These are phyloP conservation scores for Rambutsinella grinnellia DNA, from an alignment of 2,888 invertebrate genomes.

Conservation along the genomic window DNA sequence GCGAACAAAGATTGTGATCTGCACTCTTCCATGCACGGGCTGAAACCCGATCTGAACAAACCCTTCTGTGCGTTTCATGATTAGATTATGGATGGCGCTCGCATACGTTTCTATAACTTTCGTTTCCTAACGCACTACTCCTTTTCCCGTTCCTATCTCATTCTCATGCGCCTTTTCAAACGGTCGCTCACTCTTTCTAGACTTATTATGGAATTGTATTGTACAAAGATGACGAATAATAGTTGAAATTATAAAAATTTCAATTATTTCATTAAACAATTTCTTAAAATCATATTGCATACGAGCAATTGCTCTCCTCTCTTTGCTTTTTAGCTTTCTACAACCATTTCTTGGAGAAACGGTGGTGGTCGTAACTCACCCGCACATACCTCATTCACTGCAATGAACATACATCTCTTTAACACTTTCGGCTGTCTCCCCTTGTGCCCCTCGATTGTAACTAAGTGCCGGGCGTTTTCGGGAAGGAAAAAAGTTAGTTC, in stretches of 20 bases:
- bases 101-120: constrained; percentile 37
- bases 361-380: constrained; percentile 24
- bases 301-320: too few species aligned
- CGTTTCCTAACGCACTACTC: constrained; percentile 8
- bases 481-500: constrained; percentile 52
- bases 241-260: too few species aligned
- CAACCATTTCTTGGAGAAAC: too few species aligned
- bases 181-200: background rate
- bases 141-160: background rate
- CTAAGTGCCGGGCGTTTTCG: constrained; percentile 57
- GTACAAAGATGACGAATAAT: too few species aligned
- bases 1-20: constrained; percentile 51
- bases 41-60: constrained; percentile 47
- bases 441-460: constrained; percentile 60
- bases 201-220: too few species aligned
- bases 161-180: constrained; percentile 9
- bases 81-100: constrained; percentile 56
- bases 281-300: too few species aligned
- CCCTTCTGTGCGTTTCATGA: constrained; percentile 50
- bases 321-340: too few species aligned
- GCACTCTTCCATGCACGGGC: constrained; percentile 39
- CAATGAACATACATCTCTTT: constrained; percentile 52
- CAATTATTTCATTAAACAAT: too few species aligned
- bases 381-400: constrained; percentile 45
- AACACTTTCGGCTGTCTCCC: constrained; percentile 56